Conservation (phyloP, 2,797 vertebrate species). For the Clarias laeviceps region DNA sequence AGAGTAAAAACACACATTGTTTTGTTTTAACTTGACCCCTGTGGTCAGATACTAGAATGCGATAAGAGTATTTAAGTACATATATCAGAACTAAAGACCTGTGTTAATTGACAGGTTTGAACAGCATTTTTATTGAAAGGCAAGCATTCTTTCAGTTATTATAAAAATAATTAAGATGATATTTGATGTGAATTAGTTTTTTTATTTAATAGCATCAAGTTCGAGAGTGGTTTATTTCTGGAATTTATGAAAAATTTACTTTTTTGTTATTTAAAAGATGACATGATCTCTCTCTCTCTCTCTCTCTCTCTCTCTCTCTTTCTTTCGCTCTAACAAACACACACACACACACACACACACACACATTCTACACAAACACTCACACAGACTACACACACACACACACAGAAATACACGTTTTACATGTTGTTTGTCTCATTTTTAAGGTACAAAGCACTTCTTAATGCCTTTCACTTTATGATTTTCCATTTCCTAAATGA, state of each 20-base stretch:
- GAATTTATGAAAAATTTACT: neutral
- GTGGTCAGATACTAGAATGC: neutral
- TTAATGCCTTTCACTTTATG: neutral
- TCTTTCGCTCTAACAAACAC: no score
- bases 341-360: no score
- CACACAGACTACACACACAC: no score
- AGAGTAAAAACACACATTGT: conserved; percentile 24
- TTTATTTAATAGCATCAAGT: neutral
- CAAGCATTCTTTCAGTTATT: neutral
- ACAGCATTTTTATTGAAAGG: neutral
- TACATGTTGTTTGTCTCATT: neutral
- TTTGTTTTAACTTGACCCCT: conserved; percentile 34
- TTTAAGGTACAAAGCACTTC: neutral
- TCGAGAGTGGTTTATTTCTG: neutral
- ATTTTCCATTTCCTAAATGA: neutral
- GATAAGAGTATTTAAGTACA: neutral
- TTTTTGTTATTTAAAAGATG: neutral
- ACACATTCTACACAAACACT: no score
- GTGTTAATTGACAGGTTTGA: conserved; percentile 3
- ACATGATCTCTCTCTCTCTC: no score
- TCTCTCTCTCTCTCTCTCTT: no score
- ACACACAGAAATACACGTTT: no score
- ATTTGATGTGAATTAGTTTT: neutral
- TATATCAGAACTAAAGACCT: neutral
- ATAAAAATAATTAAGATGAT: neutral